Evolutionary conservation across 1,140 invertebrate species (phyloP).

Genomic region (Pemphigus obesinymphae): DNA sequence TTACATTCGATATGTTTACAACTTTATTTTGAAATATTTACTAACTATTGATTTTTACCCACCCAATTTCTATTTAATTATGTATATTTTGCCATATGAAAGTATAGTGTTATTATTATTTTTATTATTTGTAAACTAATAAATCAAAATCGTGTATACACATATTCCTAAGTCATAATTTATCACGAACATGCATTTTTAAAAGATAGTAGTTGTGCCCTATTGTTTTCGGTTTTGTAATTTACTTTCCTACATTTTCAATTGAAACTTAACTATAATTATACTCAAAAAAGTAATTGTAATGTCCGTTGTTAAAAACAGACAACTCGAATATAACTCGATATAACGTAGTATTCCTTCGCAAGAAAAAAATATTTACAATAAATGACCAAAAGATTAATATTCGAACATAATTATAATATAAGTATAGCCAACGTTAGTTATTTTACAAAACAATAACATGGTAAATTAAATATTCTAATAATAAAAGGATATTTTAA

Average conservation of each 20-base stretch:
- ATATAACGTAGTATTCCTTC: neutral
- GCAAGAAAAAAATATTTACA: no score
- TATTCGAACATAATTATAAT: no score
- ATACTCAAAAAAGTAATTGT: neutral
- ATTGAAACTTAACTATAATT: conserved; percentile 9
- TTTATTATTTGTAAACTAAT: conserved; percentile 12
- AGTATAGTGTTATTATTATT: neutral
- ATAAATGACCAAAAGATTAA: no score
- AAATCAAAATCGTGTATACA: neutral
- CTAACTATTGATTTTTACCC: neutral
- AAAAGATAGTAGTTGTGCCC: neutral
- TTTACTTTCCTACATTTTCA: conserved; percentile 5
- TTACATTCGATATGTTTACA: neutral
- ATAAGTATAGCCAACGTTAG: no score
- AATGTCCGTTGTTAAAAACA: conserved; percentile 2
- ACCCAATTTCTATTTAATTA: neutral
- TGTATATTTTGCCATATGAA: neutral
- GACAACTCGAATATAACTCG: neutral
- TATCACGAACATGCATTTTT: neutral
- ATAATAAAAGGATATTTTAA: neutral
- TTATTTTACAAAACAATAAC: no score
- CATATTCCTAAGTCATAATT: no score
- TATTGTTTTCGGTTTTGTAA: conserved; percentile 19
- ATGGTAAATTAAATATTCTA: no score
- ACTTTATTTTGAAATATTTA: neutral